These are phyloP conservation scores for Percopsis omiscomaycus DNA, from an alignment of 2,797 vertebrate species.

Conservation along the genomic window DNA sequence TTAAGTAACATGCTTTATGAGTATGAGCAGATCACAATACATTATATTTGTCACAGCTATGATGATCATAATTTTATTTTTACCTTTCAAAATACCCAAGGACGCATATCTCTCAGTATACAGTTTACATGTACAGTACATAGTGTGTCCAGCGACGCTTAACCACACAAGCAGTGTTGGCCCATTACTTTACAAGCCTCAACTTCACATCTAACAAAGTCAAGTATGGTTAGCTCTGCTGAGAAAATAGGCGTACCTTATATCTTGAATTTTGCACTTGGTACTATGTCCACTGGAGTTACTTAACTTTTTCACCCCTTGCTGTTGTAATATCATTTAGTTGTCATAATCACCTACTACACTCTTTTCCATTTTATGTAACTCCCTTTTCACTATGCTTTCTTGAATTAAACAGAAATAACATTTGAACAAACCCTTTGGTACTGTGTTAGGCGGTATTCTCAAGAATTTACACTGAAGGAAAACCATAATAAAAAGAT, in stretches of 20 bases:
- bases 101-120: background rate
- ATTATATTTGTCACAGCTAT: background rate
- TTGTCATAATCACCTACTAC: too few relatives aligned
- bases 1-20: too few relatives aligned
- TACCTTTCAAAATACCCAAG: too few relatives aligned
- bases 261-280: background rate
- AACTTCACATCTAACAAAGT: background rate
- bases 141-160: background rate
- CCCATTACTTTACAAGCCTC: too few relatives aligned
- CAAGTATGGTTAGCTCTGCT: background rate
- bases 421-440: too few relatives aligned
- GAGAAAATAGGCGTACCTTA: background rate
- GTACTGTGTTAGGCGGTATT: too few relatives aligned
- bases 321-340: background rate
- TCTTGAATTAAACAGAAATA: too few relatives aligned
- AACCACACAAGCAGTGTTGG: conserved; percentile 1
- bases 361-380: background rate
- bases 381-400: background rate
- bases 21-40: too few relatives aligned
- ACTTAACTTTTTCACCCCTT: background rate
- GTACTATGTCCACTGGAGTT: background rate
- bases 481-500: background rate
- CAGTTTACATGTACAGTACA: background rate
- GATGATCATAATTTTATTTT: background rate
- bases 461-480: background rate